Conservation (phyloP, 2,888 invertebrate species). For the Luffia ferchaultella region DNA sequence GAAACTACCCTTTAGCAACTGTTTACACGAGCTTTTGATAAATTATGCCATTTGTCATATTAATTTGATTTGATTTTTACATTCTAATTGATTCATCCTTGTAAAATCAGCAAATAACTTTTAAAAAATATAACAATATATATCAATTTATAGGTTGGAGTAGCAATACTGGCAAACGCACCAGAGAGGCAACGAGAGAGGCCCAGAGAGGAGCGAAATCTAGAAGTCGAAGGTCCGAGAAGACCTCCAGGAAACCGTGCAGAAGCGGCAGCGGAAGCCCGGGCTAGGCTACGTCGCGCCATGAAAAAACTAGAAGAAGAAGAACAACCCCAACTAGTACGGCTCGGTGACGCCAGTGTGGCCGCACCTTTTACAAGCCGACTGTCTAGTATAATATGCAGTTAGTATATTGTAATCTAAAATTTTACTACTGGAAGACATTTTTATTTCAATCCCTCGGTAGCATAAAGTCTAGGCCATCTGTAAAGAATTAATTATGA, state of each 20-base stretch:
- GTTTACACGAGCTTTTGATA: too few species aligned
- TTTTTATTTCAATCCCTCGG: neutral
- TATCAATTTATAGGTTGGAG: constrained; percentile 70
- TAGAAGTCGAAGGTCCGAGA: constrained; percentile 68
- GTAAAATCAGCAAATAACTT: too few species aligned
- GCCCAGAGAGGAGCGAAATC: constrained; percentile 64
- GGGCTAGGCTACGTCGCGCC: constrained; percentile 67
- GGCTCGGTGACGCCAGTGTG: constrained; percentile 97
- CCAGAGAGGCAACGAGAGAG: constrained; percentile 62
- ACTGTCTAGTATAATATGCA: constrained; percentile 93
- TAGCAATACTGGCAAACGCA: constrained; percentile 87
- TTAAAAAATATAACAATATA: too few species aligned
- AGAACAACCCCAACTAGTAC: constrained; percentile 88
- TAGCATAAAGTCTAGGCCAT: too few species aligned
- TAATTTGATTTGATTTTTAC: too few species aligned
- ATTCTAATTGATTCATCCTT: too few species aligned
- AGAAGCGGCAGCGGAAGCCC: constrained; percentile 32
- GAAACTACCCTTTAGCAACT: too few species aligned
- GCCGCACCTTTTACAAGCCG: constrained; percentile 99
- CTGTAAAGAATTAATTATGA: too few species aligned
- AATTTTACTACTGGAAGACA: too few species aligned
- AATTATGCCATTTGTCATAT: too few species aligned
- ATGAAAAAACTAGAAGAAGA: constrained; percentile 89
- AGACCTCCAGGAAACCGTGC: constrained; percentile 24
- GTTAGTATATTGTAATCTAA: too few species aligned